These are phyloP conservation scores for Rhimphoctona megacephalus DNA, from an alignment of 2,888 invertebrate genomes.

Conservation along the genomic window DNA sequence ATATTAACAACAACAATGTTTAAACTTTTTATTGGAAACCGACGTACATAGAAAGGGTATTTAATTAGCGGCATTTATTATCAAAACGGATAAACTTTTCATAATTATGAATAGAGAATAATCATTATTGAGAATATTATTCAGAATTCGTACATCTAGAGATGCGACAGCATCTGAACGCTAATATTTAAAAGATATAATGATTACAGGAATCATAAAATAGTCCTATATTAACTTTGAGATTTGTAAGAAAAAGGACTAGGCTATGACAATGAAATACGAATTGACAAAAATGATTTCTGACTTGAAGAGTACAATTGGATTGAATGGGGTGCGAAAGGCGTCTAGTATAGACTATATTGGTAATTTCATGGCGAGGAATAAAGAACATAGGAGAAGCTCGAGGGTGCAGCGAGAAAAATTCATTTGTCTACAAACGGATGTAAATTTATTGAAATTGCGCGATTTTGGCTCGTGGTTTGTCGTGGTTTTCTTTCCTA, in stretches of 20 bases:
- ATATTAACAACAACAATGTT: no score
- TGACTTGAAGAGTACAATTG: background rate
- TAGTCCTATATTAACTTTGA: background rate
- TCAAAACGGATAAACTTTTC: background rate
- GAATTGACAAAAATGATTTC: background rate
- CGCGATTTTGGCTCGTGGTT: slow-evolving; percentile 83
- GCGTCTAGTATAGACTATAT: background rate
- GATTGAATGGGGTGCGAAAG: background rate
- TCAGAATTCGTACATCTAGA: background rate
- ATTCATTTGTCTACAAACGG: slow-evolving; percentile 77
- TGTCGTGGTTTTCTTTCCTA: slow-evolving; percentile 83
- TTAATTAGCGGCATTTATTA: background rate
- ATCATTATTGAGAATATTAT: background rate
- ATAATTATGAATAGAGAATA: background rate
- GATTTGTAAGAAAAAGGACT: background rate
- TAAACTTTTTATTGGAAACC: background rate
- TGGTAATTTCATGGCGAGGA: slow-evolving; percentile 19
- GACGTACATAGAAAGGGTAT: background rate
- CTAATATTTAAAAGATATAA: no score
- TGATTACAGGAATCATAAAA: background rate
- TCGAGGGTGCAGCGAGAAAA: slow-evolving; percentile 62
- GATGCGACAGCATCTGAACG: no score
- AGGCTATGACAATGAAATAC: background rate
- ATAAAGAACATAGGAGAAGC: slow-evolving; percentile 42
- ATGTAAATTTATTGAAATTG: slow-evolving; percentile 84